These are phyloP conservation scores for Blera fallax DNA, from an alignment of 2,888 invertebrate species.

Conservation along the genomic window DNA sequence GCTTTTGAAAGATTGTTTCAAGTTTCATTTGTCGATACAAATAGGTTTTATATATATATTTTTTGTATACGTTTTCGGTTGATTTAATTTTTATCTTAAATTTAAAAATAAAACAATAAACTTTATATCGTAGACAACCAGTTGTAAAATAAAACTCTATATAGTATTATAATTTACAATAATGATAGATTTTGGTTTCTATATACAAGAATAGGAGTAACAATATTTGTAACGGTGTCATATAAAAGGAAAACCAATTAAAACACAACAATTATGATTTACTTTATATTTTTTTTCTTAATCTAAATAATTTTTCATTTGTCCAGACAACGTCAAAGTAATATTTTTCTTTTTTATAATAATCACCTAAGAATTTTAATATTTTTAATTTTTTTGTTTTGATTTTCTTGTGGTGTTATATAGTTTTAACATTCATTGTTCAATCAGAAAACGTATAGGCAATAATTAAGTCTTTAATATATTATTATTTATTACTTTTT, in stretches of 20 bases:
- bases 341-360: neutral
- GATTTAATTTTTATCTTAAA: slow-evolving; percentile 18
- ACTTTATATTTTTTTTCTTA: slow-evolving; percentile 8
- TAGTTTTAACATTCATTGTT: slow-evolving; percentile 37
- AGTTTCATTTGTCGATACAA: slow-evolving; percentile 63
- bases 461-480: slow-evolving; percentile 64
- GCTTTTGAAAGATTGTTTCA: slow-evolving; percentile 70
- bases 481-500: slow-evolving; percentile 42
- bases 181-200: slow-evolving; percentile 27
- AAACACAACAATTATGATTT: slow-evolving; percentile 51
- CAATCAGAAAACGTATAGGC: slow-evolving; percentile 52
- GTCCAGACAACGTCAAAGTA: slow-evolving; percentile 7
- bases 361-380: slow-evolving; percentile 15
- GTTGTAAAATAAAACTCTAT: slow-evolving; percentile 56
- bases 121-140: slow-evolving; percentile 65
- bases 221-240: slow-evolving; percentile 22
- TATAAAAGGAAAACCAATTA: slow-evolving; percentile 23
- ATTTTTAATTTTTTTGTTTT: neutral
- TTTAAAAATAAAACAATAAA: slow-evolving; percentile 33
- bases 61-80: slow-evolving; percentile 15
- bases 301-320: slow-evolving; percentile 2
- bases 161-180: slow-evolving; percentile 2
- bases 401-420: slow-evolving; percentile 17
- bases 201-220: slow-evolving; percentile 40
- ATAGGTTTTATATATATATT: neutral